These are phyloP conservation scores for Siniperca scherzeri DNA, from an alignment of 2,797 vertebrate species.

Conservation along the genomic window DNA sequence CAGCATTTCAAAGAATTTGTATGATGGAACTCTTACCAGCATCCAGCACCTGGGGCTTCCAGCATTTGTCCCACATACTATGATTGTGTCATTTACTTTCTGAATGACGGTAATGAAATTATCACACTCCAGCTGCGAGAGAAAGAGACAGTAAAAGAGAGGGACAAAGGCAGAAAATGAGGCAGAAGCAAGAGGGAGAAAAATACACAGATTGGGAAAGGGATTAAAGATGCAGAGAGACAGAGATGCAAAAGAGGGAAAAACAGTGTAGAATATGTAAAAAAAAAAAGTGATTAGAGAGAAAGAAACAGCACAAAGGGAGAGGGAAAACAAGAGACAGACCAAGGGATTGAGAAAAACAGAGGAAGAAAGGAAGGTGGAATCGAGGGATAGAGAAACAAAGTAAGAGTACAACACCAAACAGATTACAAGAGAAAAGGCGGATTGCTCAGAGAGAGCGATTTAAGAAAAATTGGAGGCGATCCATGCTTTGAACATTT, in stretches of 20 bases:
- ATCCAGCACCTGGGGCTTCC: constrained; percentile 89
- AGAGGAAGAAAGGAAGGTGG: constrained; percentile 36
- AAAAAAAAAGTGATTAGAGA: constrained; percentile 45
- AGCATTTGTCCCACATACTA: constrained; percentile 88
- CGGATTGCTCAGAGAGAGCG: constrained; percentile 27
- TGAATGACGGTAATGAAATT: constrained; percentile 90
- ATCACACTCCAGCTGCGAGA: constrained; percentile 85
- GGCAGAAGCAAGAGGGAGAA: constrained; percentile 1
- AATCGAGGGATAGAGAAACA: constrained; percentile 41
- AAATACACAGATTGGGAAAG: constrained; percentile 13
- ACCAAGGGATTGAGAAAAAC: constrained; percentile 25
- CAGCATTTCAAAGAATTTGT: constrained; percentile 4
- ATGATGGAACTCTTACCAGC: constrained; percentile 81
- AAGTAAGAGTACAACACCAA: constrained; percentile 40
- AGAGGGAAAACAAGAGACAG: background rate
- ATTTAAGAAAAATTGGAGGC: constrained; percentile 53
- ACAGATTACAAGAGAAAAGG: constrained; percentile 40
- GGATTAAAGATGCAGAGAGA: constrained; percentile 28
- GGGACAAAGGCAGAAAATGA: constrained; percentile 47
- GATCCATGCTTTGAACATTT: constrained; percentile 40
- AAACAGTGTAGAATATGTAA: constrained; percentile 1
- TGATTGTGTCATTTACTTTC: constrained; percentile 85
- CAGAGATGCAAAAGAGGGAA: background rate
- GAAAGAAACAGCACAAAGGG: constrained; percentile 12
- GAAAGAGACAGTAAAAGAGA: constrained; percentile 30